Base-by-base conservation (phyloP, 2,888 invertebrate species). In the Phoenoteleia sp. region DNA sequence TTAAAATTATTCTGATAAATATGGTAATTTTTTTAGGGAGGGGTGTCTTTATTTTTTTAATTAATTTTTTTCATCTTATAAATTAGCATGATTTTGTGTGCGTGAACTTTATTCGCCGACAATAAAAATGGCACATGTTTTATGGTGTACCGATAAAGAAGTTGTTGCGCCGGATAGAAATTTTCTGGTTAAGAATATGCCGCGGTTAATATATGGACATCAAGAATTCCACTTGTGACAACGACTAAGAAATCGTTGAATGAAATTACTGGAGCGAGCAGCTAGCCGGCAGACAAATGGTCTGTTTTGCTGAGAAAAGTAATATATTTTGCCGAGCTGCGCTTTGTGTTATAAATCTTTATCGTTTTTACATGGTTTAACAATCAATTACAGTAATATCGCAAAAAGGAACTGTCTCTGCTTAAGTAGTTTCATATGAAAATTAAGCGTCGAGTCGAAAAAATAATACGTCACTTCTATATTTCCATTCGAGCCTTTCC, bases 191-290 rank as follows among this genome's bases (percentile, higher is more conserved):
- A 23, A 49, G 19, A 79, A 49, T 69, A 52, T 15, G 42, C n/a
- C 9, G 29, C 36, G 27, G 23, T 23, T 64, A 66, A 67, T 81
- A 25, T 74, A 56, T 29, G 42, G 27, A 67, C 66, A 52, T 49
- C n/a, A 60, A 49, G 60, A 81, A 81, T 74, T 67, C 60, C 67
- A 60, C 67, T 62, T 62, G 81, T 75, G 62, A 81, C 81, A 81
- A 60, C 56, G 67, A 52, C 81, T 67, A 60, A 74, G 74, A 81
- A 81, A 75, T 74, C 42, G 74, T 36, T 54, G 81, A 81, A 81
- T 67, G 74, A 72, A 81, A 81, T 81, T 81, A 81, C 74, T 81
- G 74, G 81, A 81, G 81, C 81, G 74, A 29, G 67, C 42, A 66
- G 60, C 23, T 58, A 17, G 66, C 72, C 29, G n/a, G 25, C 58